These are phyloP conservation scores for Anadara kagoshimensis DNA, from an alignment of 1,140 invertebrate genomes.

Conservation along the genomic window DNA sequence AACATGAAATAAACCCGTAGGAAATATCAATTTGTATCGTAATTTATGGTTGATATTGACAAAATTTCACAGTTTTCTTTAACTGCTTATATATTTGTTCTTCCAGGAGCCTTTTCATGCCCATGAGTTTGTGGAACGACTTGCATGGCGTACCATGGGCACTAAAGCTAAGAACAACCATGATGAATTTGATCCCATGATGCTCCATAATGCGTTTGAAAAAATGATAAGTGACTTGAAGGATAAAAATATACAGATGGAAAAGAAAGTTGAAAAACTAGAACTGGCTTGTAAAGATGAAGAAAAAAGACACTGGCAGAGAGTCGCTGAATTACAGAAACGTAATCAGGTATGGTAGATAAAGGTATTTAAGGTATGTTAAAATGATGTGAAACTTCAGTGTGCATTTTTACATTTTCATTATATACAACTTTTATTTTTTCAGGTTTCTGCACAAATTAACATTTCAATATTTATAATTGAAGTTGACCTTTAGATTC, in stretches of 20 bases:
- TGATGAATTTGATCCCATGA: conserved; percentile 77
- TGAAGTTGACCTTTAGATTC: neutral
- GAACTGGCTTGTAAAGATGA: conserved; percentile 90
- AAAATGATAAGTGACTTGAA: conserved; percentile 89
- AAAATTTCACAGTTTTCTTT: too few species aligned
- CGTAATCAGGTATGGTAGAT: conserved; percentile 83
- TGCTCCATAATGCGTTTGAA: conserved; percentile 90
- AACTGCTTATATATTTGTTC: conserved; percentile 14
- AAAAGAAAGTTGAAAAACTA: conserved; percentile 90
- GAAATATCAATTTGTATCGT: too few species aligned
- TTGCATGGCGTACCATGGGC: conserved; percentile 95
- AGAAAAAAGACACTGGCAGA: conserved; percentile 87
- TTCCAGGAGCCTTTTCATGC: conserved; percentile 93
- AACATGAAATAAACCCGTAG: too few species aligned
- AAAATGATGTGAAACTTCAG: too few species aligned
- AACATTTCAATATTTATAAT: neutral
- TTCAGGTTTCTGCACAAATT: too few species aligned
- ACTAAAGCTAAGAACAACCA: conserved; percentile 64
- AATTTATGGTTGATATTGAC: too few species aligned
- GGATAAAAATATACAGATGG: conserved; percentile 87
- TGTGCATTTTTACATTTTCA: too few species aligned
- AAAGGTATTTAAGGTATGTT: neutral
- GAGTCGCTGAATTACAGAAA: conserved; percentile 88
- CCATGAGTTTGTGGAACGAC: conserved; percentile 96
- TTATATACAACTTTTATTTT: too few species aligned